Conservation (phyloP, 2,888 invertebrate species). For the Melanostoma scalare region DNA sequence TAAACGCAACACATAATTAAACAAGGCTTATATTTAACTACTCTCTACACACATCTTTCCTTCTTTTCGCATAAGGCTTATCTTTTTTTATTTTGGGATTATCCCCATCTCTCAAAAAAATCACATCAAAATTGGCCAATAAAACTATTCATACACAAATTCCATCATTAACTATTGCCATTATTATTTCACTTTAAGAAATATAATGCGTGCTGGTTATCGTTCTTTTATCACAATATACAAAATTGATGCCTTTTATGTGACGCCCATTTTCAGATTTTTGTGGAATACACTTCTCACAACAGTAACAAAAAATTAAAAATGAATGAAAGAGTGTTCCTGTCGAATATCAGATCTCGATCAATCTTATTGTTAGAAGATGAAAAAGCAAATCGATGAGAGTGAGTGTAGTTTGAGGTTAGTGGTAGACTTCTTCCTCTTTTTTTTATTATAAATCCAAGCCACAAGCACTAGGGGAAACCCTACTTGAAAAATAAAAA, state of each 20-base stretch:
- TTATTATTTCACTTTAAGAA: constrained; percentile 35
- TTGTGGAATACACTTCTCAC: background rate
- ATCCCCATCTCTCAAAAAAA: too few species aligned
- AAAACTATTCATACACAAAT: constrained; percentile 31
- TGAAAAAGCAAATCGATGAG: too few species aligned
- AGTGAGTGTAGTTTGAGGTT: too few species aligned
- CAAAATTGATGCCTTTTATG: constrained; percentile 6
- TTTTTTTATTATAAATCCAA: background rate
- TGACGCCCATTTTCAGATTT: background rate
- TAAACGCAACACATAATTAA: too few species aligned
- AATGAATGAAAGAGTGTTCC: too few species aligned
- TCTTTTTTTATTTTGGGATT: background rate
- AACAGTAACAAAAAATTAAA: too few species aligned
- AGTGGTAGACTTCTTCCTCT: too few species aligned
- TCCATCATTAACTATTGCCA: constrained; percentile 28
- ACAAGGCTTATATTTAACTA: too few species aligned
- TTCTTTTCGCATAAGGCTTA: background rate
- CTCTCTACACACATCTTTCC: background rate
- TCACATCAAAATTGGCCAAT: constrained; percentile 9
- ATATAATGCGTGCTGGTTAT: constrained; percentile 35
- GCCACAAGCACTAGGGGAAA: constrained; percentile 1
- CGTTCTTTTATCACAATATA: constrained; percentile 23
- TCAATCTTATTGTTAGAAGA: too few species aligned
- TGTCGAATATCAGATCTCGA: too few species aligned
- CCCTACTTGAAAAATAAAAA: background rate